A percentile compares a stretch with the other conserved stretches of the same genome.
These are phyloP conservation scores for Thereva nobilitata DNA, from an alignment of 2,888 invertebrate genomes.

Conservation along the genomic window DNA sequence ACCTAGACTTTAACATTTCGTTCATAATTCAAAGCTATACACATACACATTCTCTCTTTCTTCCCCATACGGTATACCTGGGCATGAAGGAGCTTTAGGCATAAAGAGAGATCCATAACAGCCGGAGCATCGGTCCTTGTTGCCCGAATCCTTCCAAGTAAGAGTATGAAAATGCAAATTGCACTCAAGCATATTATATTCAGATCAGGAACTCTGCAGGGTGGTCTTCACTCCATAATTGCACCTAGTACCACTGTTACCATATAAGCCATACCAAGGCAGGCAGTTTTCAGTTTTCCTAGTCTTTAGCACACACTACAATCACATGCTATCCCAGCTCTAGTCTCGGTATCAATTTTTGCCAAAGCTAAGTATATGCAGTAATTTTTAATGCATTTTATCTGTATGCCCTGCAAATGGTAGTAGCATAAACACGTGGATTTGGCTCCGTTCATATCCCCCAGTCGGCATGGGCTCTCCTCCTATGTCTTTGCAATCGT, in stretches of 20 bases:
- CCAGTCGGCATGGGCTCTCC: too few species aligned
- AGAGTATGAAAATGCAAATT: not conserved
- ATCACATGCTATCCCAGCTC: not conserved
- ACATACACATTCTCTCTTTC: not conserved
- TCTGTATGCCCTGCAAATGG: slow-evolving; percentile 7
- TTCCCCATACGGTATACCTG: not conserved
- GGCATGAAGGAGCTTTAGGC: not conserved
- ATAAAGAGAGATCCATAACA: not conserved
- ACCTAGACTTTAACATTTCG: slow-evolving; percentile 33
- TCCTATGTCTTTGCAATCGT: too few species aligned
- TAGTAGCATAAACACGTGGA: slow-evolving; percentile 21
- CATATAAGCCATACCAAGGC: too few species aligned
- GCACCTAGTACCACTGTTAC: too few species aligned
- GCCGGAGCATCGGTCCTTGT: not conserved
- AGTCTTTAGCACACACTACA: not conserved
- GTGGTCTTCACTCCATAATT: slow-evolving; percentile 4
- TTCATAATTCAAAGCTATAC: slow-evolving; percentile 33
- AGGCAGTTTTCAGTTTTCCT: not conserved
- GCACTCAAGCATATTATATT: slow-evolving; percentile 35
- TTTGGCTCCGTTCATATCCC: slow-evolving; percentile 5
- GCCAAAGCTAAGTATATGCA: slow-evolving; percentile 14
- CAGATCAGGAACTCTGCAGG: slow-evolving; percentile 24
- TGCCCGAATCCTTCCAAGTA: too few species aligned
- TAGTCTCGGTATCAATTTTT: slow-evolving; percentile 28
- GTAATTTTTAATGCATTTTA: slow-evolving; percentile 30